phyloP scores from a whole-genome alignment of 2,113 vertebrate species.

The Tychaedon coryphoeus region DNA sequence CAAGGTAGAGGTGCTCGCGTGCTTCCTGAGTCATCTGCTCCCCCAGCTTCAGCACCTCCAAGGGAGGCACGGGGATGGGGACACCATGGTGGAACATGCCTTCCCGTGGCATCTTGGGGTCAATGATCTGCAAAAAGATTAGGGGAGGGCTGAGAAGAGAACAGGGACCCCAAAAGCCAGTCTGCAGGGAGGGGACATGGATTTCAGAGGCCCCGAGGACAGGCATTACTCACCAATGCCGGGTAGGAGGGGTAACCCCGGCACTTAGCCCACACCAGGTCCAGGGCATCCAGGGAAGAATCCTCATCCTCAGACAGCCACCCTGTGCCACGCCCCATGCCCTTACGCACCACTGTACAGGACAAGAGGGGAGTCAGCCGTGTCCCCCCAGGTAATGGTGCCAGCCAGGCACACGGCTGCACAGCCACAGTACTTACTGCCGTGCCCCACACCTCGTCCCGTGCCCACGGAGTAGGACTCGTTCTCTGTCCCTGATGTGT shows the following conservation, averaged over 20 bases:
- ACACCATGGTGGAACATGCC: slow-evolving; percentile 97
- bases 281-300: slow-evolving; percentile 90
- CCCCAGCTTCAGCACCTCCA: slow-evolving; percentile 96
- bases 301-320: slow-evolving; percentile 96
- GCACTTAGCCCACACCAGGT: slow-evolving; percentile 98
- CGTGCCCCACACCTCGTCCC: slow-evolving; percentile 85
- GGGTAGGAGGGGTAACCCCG: slow-evolving; percentile 97
- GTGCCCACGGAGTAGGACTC: slow-evolving; percentile 95
- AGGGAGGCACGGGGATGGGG: slow-evolving; percentile 93
- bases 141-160: not conserved
- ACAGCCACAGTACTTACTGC: slow-evolving; percentile 78
- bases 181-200: fast-evolving
- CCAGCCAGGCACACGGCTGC: too few species aligned
- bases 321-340: slow-evolving; percentile 82
- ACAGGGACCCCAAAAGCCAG: fast-evolving
- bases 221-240: slow-evolving; percentile 82
- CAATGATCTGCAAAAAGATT: slow-evolving; percentile 84
- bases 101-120: slow-evolving; percentile 98
- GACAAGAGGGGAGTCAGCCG: slow-evolving; percentile 1
- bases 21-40: slow-evolving; percentile 99
- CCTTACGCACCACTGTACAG: slow-evolving; percentile 85
- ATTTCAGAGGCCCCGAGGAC: fast-evolving
- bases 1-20: slow-evolving; percentile 95
- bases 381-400: not conserved
- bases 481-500: slow-evolving; percentile 95